Percentiles rank a stretch among this genome's conserved stretches.
phyloP scores from a whole-genome alignment of 2,113 vertebrate genomes.

The Nothobranchius furzeri region DNA sequence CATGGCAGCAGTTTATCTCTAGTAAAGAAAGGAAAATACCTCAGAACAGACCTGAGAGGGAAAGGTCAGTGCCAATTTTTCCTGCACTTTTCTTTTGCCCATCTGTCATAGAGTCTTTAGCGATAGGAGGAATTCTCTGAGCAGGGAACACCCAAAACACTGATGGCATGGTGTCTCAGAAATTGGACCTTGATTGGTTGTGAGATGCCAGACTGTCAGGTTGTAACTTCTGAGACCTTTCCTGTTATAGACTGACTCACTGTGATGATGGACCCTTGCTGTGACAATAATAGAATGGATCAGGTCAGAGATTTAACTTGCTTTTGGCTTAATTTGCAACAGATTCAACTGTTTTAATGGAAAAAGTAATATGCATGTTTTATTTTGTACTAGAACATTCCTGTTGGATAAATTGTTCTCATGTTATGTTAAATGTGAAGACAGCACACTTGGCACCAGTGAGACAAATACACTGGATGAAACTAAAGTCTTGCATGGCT shows the following conservation, averaged over 20 bases:
- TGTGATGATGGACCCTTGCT: slow-evolving; percentile 36
- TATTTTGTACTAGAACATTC: not conserved
- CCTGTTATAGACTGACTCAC: slow-evolving; percentile 40
- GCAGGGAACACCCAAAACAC: slow-evolving; percentile 25
- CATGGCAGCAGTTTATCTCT: not conserved
- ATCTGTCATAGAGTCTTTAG: slow-evolving; percentile 20
- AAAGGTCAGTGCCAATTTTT: slow-evolving; percentile 44
- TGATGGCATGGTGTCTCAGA: slow-evolving; percentile 26
- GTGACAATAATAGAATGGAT: slow-evolving; percentile 11
- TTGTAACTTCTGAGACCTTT: slow-evolving; percentile 15
- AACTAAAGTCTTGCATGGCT: not conserved
- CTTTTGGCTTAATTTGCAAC: not conserved
- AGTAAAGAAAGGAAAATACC: not conserved
- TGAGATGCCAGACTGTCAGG: slow-evolving; percentile 25
- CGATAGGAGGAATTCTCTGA: slow-evolving; percentile 23
- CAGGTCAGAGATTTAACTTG: slow-evolving; percentile 8
- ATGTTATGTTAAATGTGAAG: not conserved
- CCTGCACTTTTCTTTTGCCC: slow-evolving; percentile 25
- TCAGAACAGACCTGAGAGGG: slow-evolving; percentile 35
- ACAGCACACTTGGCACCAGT: not conserved
- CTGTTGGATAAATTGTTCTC: not conserved
- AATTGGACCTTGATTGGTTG: slow-evolving; percentile 47
- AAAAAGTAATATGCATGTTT: not conserved
- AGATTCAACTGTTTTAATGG: not conserved
- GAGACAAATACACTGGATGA: not conserved